Evolutionary conservation across 2,113 vertebrate species (phyloP), one percentile per base, ranked within the genome.

Genomic region (Probosciger aterrimus): DNA sequence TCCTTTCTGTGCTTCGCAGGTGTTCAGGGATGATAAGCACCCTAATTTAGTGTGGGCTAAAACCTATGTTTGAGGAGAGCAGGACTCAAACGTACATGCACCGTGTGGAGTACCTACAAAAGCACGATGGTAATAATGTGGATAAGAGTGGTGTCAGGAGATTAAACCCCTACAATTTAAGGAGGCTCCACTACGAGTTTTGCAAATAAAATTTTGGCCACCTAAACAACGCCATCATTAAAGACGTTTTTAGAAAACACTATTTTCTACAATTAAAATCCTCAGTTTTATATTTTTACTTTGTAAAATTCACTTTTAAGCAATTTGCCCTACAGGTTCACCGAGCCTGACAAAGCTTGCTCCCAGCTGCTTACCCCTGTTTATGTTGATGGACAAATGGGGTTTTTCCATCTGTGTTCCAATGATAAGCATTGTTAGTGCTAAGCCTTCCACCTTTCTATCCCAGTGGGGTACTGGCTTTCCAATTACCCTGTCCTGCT

Each of bases 401-500:
- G 0, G 33, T 93, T 92, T 82, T 65, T 44, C 94, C 73, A 88
- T 43, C 90, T 95, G 93, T 35, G 57, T n/a, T 86, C 60, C 31
- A 70, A 84, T 4, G 92, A 90, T 95, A 94, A 94, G 79, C 73
- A 25, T 37, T 68, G 65, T 55, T 60, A 84, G 43, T 4, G 20
- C 82, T 63, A 37, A 81, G 73, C 50, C 41, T 59, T 80, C 68
- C 68, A 63, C 62, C 65, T 49, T 41, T 70, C 30, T 44, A 19
- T 90, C 90, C 84, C 90, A 18, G 13, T 43, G 69, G 70, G 79
- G 64, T 71, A 47, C 39, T 2, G 1, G 17, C 76, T 88, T 93
- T 81, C 83, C 88, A 96, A 94, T 92, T 95, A 93, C 44, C 11
- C 43, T 25, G 33, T 60, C 92, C 85, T 86, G 82, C 92, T 89